phyloP scores from a whole-genome alignment of 1,140 invertebrate species.

The Calliphora vicina region DNA sequence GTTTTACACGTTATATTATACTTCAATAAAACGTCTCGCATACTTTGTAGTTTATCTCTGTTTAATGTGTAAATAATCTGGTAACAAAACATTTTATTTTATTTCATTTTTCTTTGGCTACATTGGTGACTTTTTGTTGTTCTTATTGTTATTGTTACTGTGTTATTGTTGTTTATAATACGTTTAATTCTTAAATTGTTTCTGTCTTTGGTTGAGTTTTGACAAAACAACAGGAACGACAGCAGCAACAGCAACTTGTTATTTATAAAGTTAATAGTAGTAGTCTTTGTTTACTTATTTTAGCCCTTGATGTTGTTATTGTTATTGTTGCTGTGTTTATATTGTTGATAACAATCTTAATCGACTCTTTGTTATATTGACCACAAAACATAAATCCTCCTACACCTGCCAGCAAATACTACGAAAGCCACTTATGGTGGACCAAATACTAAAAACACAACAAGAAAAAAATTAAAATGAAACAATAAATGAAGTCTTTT shows the following conservation, averaged over 20 bases:
- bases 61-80: background rate
- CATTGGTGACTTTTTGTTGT: background rate
- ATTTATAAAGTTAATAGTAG: conserved; percentile 1
- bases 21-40: background rate
- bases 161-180: background rate
- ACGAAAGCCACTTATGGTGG: background rate
- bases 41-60: background rate
- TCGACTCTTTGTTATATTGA: conserved; percentile 31
- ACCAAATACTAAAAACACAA: background rate
- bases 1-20: too few species aligned
- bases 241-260: background rate
- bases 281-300: background rate
- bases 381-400: conserved; percentile 33
- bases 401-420: conserved; percentile 6
- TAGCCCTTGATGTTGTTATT: background rate
- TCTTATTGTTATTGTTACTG: background rate
- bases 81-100: background rate
- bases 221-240: background rate
- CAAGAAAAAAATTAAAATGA: background rate
- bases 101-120: background rate
- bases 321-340: background rate
- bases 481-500: background rate
- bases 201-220: background rate
- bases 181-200: background rate
- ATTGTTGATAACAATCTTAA: conserved; percentile 28